These are phyloP conservation scores for Chrysocyon brachyurus DNA, from an alignment of 2,797 vertebrate species.

Conservation along the genomic window DNA sequence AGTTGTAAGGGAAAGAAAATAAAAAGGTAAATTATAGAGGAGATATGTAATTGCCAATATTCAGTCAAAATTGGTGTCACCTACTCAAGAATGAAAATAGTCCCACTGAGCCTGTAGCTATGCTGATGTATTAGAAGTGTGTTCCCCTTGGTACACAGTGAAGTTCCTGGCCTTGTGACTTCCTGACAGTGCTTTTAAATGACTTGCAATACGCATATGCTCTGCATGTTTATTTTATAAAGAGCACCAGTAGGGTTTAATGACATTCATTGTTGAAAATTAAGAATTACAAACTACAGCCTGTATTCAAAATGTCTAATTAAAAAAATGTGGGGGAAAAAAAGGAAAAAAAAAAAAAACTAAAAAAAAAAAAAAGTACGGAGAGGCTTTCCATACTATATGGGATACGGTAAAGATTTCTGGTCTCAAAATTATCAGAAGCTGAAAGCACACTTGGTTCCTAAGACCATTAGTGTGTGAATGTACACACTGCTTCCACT, in stretches of 20 bases:
- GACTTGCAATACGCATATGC: background rate
- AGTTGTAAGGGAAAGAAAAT: conserved; percentile 81
- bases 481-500: conserved; percentile 51
- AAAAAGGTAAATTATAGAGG: conserved; percentile 81
- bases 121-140: conserved; percentile 55
- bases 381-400: background rate
- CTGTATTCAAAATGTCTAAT: conserved; percentile 72
- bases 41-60: conserved; percentile 77
- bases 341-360: too few relatives aligned
- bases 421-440: conserved; percentile 53
- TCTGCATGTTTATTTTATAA: conserved; percentile 54
- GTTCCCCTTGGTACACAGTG: background rate
- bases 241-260: conserved; percentile 33
- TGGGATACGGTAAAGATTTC: background rate
- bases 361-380: background rate
- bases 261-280: conserved; percentile 58
- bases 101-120: conserved; percentile 48
- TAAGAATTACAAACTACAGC: conserved; percentile 64
- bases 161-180: conserved; percentile 3
- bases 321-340: background rate
- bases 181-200: conserved; percentile 40
- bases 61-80: conserved; percentile 74
- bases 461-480: conserved; percentile 3
- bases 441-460: conserved; percentile 21
- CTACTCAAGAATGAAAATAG: conserved; percentile 66